A percentile compares a stretch with the other conserved stretches of the same genome.
Evolutionary conservation across 2,888 invertebrate species (phyloP).

Genomic region (Melieria crassipennis): DNA sequence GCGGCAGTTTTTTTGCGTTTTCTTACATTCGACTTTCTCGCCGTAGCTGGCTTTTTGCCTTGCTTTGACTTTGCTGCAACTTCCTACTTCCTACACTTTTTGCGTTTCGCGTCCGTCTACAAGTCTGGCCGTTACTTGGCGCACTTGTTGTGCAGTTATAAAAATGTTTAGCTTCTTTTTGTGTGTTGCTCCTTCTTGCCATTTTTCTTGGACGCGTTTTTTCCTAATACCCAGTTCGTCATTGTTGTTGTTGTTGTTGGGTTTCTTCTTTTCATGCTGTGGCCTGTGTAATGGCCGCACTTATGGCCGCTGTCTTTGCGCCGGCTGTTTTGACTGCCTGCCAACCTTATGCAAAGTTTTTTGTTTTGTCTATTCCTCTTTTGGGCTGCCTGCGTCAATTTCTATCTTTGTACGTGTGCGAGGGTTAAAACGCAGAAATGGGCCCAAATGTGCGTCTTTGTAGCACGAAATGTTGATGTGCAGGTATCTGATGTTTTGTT

Average conservation of each 20-base stretch:
- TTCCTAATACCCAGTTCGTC: no score
- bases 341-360: slow-evolving; percentile 6
- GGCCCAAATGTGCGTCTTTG: no score
- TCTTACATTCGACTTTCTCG: no score
- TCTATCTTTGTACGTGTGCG: no score
- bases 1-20: no score
- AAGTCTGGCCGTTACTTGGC: neutral
- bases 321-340: neutral
- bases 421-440: no score
- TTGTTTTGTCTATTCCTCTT: slow-evolving; percentile 1
- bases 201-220: no score
- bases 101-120: neutral
- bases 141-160: neutral
- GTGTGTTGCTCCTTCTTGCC: neutral
- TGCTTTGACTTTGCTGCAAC: neutral
- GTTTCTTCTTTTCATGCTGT: slow-evolving; percentile 1
- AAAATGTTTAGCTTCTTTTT: no score
- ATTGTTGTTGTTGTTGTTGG: neutral
- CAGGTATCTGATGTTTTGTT: no score
- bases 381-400: neutral
- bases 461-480: no score
- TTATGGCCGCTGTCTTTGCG: slow-evolving; percentile 6
- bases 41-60: no score
- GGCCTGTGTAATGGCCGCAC: slow-evolving; percentile 2
- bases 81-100: neutral